A percentile compares a stretch with the other conserved stretches of the same genome.
Conservation (phyloP, 2,113 vertebrate species). For the Laterallus jamaicensis region DNA sequence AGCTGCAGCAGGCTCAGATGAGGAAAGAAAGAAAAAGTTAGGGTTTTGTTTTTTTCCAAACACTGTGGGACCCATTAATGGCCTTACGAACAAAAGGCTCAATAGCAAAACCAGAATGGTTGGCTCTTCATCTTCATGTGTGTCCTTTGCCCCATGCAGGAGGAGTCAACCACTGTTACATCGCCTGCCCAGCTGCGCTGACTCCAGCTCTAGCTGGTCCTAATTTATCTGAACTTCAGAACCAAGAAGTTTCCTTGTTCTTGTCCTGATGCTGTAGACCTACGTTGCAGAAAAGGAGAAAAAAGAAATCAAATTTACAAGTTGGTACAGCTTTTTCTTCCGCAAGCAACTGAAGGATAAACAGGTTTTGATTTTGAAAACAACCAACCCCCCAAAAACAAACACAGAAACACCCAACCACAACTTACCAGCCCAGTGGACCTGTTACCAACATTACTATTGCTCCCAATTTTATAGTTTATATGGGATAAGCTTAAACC, state of each 20-base stretch:
- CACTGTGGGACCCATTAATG: conserved; percentile 41
- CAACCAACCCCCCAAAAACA: too few relatives aligned
- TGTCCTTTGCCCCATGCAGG: conserved; percentile 29
- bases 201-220: conserved; percentile 4
- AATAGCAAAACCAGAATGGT: conserved; percentile 50
- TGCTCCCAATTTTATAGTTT: not conserved
- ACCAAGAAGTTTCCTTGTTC: conserved; percentile 90
- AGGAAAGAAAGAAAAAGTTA: conserved; percentile 49
- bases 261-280: conserved; percentile 91
- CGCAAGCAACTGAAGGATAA: not conserved
- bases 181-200: not conserved
- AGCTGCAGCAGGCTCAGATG: conserved; percentile 78
- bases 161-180: conserved; percentile 1
- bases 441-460: not conserved
- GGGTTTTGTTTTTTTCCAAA: conserved; percentile 35
- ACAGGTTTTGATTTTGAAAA: not conserved
- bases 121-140: conserved; percentile 55
- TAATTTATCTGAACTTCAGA: conserved; percentile 74
- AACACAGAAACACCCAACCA: too few relatives aligned
- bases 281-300: conserved; percentile 54
- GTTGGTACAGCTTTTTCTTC: not conserved
- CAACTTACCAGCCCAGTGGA: not conserved
- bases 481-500: not conserved
- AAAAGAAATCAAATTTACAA: not conserved
- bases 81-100: conserved; percentile 66